phyloP scores from a whole-genome alignment of 2,888 invertebrate species.

The Dasysyrphus albostriatus region DNA sequence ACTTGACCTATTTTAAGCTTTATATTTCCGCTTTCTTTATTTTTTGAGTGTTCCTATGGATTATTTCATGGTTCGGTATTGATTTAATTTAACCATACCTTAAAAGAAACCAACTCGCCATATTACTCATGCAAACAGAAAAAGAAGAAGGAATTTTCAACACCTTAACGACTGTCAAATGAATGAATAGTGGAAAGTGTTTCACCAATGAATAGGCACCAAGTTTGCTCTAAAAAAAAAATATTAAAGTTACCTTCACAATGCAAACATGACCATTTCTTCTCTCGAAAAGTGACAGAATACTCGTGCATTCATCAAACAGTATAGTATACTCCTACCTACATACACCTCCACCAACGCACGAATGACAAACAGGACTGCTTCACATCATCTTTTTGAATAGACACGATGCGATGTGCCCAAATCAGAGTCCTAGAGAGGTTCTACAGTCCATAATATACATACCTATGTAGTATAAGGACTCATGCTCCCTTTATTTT shows the following conservation, averaged over 20 bases:
- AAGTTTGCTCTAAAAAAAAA: conserved; percentile 47
- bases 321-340: too few relatives aligned
- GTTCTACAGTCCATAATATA: background rate
- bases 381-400: conserved; percentile 22
- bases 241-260: conserved; percentile 41
- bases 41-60: background rate
- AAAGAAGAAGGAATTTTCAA: conserved; percentile 24
- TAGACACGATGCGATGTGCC: conserved; percentile 28
- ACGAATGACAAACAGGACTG: conserved; percentile 15
- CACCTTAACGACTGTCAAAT: conserved; percentile 38
- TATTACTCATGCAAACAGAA: background rate
- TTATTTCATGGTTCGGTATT: background rate
- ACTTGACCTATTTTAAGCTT: too few relatives aligned
- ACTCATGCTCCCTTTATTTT: conserved; percentile 31
- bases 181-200: conserved; percentile 21
- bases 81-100: background rate
- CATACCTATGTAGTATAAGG: background rate
- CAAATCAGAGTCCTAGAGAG: conserved; percentile 35
- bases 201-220: conserved; percentile 24
- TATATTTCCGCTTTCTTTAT: background rate
- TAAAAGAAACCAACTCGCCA: background rate
- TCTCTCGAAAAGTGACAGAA: conserved; percentile 27
- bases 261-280: conserved; percentile 15
- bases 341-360: background rate
- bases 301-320: conserved; percentile 33